phyloP scores from a whole-genome alignment of 1,140 invertebrate genomes.

The Lucilia sericata region DNA sequence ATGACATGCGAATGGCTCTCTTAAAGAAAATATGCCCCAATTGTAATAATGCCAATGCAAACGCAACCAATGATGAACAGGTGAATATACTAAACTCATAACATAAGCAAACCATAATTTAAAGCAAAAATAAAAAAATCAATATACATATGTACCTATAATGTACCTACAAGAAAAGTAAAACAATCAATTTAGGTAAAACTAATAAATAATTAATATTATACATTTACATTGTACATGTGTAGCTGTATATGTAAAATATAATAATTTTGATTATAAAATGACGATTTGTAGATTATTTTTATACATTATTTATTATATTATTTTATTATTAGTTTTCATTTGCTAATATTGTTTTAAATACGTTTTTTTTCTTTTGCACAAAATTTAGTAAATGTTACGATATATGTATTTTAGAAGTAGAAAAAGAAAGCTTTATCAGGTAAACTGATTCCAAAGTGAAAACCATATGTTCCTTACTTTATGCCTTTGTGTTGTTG shows the following conservation, averaged over 20 bases:
- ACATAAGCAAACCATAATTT: slow-evolving; percentile 32
- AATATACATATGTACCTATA: too few relatives aligned
- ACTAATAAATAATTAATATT: too few relatives aligned
- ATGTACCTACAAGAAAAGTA: not conserved
- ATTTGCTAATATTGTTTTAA: slow-evolving; percentile 28
- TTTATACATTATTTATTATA: not conserved
- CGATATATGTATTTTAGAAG: too few relatives aligned
- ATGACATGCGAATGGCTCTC: slow-evolving; percentile 77
- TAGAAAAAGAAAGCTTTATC: too few relatives aligned
- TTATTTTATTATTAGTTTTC: not conserved
- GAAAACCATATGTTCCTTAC: too few relatives aligned
- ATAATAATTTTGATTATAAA: not conserved
- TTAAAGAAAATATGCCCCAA: slow-evolving; percentile 78
- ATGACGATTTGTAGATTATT: slow-evolving; percentile 29
- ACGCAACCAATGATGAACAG: slow-evolving; percentile 59
- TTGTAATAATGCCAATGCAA: slow-evolving; percentile 61
- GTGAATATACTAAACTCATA: slow-evolving; percentile 52
- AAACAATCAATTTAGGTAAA: slow-evolving; percentile 11
- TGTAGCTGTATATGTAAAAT: too few relatives aligned
- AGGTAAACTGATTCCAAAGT: not conserved
- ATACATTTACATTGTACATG: too few relatives aligned
- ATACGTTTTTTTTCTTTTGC: not conserved
- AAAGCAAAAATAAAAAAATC: slow-evolving; percentile 3
- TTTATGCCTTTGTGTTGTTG: too few relatives aligned
- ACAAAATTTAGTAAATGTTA: too few relatives aligned